Evolutionary conservation across 2,888 invertebrate species (phyloP).

Genomic region (Caenorhabditis imperialis): DNA sequence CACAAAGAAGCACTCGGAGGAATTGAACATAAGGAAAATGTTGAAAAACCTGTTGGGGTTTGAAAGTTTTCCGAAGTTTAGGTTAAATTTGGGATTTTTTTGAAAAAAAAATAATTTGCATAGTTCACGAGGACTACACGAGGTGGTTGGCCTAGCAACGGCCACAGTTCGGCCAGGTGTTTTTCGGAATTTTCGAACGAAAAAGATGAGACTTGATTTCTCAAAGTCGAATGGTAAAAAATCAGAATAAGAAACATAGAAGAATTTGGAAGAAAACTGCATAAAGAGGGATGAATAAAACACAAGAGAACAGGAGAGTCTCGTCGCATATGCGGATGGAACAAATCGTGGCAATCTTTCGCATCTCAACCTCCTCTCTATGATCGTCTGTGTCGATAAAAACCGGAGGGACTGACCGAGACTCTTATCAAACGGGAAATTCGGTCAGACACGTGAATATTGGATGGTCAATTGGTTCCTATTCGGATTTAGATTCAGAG

Average conservation of each 20-base stretch:
- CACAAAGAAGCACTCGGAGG: neutral
- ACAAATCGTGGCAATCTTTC: constrained; percentile 33
- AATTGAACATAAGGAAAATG: neutral
- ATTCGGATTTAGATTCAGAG: constrained; percentile 1
- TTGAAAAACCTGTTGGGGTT: neutral
- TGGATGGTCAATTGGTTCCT: too few species aligned
- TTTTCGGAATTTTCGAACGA: neutral
- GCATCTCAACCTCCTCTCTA: constrained; percentile 14
- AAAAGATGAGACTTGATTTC: neutral
- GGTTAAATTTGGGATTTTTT: neutral
- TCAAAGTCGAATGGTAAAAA: too few species aligned
- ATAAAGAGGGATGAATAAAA: neutral
- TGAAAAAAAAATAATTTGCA: constrained; percentile 16
- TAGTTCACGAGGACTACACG: constrained; percentile 33
- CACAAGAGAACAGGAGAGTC: neutral
- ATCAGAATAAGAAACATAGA: neutral
- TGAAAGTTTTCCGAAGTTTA: neutral
- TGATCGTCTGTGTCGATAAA: constrained; percentile 34
- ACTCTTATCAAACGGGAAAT: constrained; percentile 1
- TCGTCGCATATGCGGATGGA: neutral
- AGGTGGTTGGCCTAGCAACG: constrained; percentile 10
- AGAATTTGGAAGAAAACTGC: neutral
- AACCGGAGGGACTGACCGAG: constrained; percentile 4
- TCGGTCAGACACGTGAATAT: constrained; percentile 30
- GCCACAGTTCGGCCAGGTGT: neutral